phyloP scores from a whole-genome alignment of 2,888 invertebrate genomes.

The Coelopa pilipes region DNA sequence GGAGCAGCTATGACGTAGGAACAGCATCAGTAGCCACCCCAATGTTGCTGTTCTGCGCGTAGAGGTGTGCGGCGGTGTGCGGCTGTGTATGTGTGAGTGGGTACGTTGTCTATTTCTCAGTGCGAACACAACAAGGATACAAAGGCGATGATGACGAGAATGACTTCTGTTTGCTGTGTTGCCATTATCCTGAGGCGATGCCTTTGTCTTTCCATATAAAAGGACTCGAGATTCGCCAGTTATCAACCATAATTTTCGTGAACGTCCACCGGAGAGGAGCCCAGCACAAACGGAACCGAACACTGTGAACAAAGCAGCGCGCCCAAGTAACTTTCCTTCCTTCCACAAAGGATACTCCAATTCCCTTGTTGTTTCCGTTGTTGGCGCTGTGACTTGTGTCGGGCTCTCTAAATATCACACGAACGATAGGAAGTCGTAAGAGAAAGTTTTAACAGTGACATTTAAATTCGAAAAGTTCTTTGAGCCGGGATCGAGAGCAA shows the following conservation, averaged over 20 bases:
- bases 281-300: slow-evolving; percentile 27
- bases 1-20: no score
- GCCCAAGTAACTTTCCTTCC: slow-evolving; percentile 2
- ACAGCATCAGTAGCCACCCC: slow-evolving; percentile 17
- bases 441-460: slow-evolving; percentile 19
- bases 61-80: neutral
- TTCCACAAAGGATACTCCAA: slow-evolving; percentile 26
- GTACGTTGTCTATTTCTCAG: neutral
- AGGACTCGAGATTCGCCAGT: slow-evolving; percentile 53
- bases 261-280: slow-evolving; percentile 47
- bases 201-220: slow-evolving; percentile 59
- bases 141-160: slow-evolving; percentile 36
- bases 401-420: slow-evolving; percentile 1
- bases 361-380: slow-evolving; percentile 10
- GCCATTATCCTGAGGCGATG: slow-evolving; percentile 48
- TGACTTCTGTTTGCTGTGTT: slow-evolving; percentile 39
- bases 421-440: neutral
- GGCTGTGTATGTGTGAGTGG: slow-evolving; percentile 17
- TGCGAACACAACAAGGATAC: neutral
- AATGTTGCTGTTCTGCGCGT: slow-evolving; percentile 25
- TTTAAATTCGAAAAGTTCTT: slow-evolving; percentile 2
- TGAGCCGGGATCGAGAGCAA: slow-evolving; percentile 35
- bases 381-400: slow-evolving; percentile 8
- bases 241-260: slow-evolving; percentile 56
- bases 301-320: slow-evolving; percentile 11